A percentile compares a stretch with the other conserved stretches of the same genome.
phyloP scores from a whole-genome alignment of 2,888 invertebrate species.

The Galeopsomyia nigrocyanea region DNA sequence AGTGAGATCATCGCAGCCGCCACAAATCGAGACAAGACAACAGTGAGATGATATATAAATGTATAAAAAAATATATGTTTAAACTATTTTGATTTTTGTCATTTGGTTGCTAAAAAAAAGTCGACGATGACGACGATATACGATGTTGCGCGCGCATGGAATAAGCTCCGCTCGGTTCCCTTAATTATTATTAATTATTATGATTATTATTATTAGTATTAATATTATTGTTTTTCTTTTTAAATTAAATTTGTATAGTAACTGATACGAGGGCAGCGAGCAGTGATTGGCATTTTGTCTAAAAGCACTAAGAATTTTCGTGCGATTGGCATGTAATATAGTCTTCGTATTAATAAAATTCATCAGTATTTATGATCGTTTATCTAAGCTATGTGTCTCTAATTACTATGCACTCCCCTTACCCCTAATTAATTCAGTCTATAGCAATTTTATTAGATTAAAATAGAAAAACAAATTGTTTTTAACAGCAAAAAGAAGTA shows the following conservation, averaged over 20 bases:
- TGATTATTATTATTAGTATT: too few relatives aligned
- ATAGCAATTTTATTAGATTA: background rate
- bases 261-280: constrained; percentile 33
- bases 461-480: too few relatives aligned
- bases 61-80: constrained; percentile 9
- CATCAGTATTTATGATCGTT: constrained; percentile 60
- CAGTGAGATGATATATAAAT: constrained; percentile 37
- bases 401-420: background rate
- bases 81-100: background rate
- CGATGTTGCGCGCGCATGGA: constrained; percentile 32
- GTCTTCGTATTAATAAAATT: constrained; percentile 63
- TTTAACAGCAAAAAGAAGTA: too few relatives aligned
- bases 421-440: background rate
- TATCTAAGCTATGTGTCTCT: constrained; percentile 38
- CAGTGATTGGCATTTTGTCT: constrained; percentile 44
- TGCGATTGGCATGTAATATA: constrained; percentile 55
- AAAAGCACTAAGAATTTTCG: constrained; percentile 45
- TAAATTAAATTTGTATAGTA: constrained; percentile 44
- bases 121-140: background rate
- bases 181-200: constrained; percentile 31
- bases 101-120: constrained; percentile 24
- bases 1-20: constrained; percentile 46
- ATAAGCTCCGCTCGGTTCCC: constrained; percentile 33
- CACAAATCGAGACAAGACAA: constrained; percentile 24
- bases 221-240: constrained; percentile 26